Percentiles rank a stretch among this genome's conserved stretches.
Conservation (phyloP, 2,888 invertebrate species). For the Athalia rosae region DNA sequence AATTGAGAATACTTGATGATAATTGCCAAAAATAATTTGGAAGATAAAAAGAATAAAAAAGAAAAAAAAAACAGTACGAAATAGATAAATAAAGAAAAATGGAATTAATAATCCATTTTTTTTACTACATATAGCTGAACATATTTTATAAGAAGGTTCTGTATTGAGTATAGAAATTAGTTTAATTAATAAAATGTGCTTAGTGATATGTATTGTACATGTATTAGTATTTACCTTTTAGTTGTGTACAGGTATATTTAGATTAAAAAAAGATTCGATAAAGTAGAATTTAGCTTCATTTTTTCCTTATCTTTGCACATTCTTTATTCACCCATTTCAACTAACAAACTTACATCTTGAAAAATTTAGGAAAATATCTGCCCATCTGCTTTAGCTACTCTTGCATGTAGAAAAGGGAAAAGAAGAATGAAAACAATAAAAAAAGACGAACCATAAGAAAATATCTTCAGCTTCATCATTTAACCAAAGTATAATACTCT, state of each 20-base stretch:
- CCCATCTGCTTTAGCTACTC: too few relatives aligned
- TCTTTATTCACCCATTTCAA: too few relatives aligned
- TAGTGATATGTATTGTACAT: conserved; percentile 7
- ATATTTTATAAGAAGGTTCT: neutral
- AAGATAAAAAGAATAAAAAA: neutral
- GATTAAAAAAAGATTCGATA: neutral
- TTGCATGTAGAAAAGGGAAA: too few relatives aligned
- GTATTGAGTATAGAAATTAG: neutral
- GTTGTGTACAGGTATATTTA: neutral
- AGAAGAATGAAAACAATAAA: too few relatives aligned
- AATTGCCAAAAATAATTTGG: neutral
- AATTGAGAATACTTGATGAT: too few relatives aligned
- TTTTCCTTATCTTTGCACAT: neutral
- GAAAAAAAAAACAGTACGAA: neutral
- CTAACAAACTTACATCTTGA: too few relatives aligned
- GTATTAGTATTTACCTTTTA: conserved; percentile 8
- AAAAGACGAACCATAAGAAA: too few relatives aligned
- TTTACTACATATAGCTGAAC: neutral
- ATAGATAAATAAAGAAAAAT: neutral
- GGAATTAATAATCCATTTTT: neutral
- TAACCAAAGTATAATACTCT: too few relatives aligned
- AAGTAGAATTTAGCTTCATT: neutral
- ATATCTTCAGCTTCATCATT: too few relatives aligned
- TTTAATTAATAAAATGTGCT: neutral
- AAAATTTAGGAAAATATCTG: too few relatives aligned